Percentiles rank a stretch among this genome's conserved stretches.
phyloP scores from a whole-genome alignment of 1,140 invertebrate genomes.

The Drosophila pectinifera region DNA sequence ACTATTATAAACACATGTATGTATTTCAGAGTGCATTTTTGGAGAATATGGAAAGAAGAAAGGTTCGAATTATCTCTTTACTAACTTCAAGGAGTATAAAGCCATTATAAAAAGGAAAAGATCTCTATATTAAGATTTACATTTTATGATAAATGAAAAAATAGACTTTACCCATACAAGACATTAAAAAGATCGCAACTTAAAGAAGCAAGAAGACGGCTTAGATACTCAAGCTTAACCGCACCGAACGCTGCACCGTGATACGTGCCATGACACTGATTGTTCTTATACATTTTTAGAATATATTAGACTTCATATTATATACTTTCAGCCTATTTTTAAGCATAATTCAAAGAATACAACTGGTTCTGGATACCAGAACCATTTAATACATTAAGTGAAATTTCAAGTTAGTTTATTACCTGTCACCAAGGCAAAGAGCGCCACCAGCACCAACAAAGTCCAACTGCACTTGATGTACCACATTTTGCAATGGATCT shows the following conservation, averaged over 20 bases:
- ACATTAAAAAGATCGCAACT: neutral
- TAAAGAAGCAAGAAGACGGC: too few relatives aligned
- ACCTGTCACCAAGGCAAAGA: slow-evolving; percentile 64
- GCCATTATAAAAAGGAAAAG: neutral
- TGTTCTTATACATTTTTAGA: too few relatives aligned
- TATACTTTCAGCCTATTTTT: neutral
- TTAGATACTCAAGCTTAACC: neutral
- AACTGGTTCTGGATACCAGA: too few relatives aligned
- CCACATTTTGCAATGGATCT: slow-evolving; percentile 68
- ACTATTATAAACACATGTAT: too few relatives aligned
- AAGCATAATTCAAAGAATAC: too few relatives aligned
- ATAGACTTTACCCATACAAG: neutral
- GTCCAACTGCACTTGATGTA: slow-evolving; percentile 73
- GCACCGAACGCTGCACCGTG: neutral
- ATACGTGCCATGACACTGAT: neutral
- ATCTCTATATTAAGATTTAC: neutral
- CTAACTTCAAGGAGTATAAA: neutral
- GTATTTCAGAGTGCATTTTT: too few relatives aligned
- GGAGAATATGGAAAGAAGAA: neutral
- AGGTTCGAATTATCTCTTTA: neutral
- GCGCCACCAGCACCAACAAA: slow-evolving; percentile 59
- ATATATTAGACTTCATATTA: too few relatives aligned
- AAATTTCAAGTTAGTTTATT: slow-evolving; percentile 14
- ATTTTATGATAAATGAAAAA: neutral
- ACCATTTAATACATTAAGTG: neutral